phyloP scores from a whole-genome alignment of 2,888 invertebrate species.

The Amphipyra berbera region DNA sequence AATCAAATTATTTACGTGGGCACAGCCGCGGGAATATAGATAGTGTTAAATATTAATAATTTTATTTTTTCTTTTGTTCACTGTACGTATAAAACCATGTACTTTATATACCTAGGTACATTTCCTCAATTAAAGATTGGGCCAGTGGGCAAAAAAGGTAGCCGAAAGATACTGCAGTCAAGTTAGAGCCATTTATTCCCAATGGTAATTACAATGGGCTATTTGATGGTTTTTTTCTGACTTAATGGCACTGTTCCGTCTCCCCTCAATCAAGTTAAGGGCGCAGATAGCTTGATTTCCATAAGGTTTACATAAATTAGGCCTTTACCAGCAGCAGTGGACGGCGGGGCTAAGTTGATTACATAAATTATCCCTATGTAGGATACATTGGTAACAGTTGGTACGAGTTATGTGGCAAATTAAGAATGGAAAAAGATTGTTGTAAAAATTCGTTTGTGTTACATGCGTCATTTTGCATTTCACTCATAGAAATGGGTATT shows the following conservation, averaged over 20 bases:
- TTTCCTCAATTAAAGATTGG: no score
- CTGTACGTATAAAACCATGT: no score
- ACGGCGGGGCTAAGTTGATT: slow-evolving; percentile 7
- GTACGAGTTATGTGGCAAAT: neutral
- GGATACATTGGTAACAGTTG: neutral
- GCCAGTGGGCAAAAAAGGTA: neutral
- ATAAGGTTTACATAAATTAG: slow-evolving; percentile 43
- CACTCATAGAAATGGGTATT: no score
- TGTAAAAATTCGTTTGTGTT: no score
- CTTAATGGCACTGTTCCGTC: slow-evolving; percentile 10
- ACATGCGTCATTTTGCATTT: no score
- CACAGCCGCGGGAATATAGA: no score
- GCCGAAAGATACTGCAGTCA: neutral
- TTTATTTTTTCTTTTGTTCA: no score
- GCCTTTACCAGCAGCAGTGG: neutral
- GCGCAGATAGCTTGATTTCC: slow-evolving; percentile 33
- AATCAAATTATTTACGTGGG: no score
- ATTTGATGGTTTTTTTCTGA: slow-evolving; percentile 34
- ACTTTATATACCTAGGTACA: no score
- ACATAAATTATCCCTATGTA: slow-evolving; percentile 22
- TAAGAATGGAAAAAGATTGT: neutral
- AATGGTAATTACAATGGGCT: slow-evolving; percentile 21
- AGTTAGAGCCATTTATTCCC: slow-evolving; percentile 8
- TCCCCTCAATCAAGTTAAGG: slow-evolving; percentile 27
- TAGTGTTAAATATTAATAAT: no score